Percentiles rank a stretch among this genome's conserved stretches.
Evolutionary conservation across 2,888 invertebrate genomes (phyloP).

Genomic region (Drosophila formosana): DNA sequence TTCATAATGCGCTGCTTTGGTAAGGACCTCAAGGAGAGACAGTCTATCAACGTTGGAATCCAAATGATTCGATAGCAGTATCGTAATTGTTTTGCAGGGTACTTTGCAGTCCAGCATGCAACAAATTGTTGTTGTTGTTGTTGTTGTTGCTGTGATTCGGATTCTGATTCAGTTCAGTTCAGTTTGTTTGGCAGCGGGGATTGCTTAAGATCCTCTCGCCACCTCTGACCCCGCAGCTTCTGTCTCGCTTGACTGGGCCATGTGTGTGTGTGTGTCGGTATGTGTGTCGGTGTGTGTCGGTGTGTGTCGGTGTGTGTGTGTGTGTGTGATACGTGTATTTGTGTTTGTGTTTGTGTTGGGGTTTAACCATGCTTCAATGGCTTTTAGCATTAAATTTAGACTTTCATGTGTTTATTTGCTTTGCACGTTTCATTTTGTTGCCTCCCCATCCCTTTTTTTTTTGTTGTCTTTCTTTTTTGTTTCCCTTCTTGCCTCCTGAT

Average conservation of each 20-base stretch:
- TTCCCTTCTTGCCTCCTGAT: slow-evolving; percentile 3
- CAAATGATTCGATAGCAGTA: no score
- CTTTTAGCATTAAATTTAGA: slow-evolving; percentile 75
- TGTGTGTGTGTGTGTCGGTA: slow-evolving; percentile 1
- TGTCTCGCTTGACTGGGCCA: neutral
- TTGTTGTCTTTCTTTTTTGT: slow-evolving; percentile 21
- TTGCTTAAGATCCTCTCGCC: neutral
- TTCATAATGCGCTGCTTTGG: no score
- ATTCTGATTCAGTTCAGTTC: neutral
- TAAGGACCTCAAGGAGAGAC: no score
- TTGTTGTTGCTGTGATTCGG: slow-evolving; percentile 2
- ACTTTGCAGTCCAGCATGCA: neutral
- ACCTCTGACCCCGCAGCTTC: neutral
- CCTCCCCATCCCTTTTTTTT: slow-evolving; percentile 35
- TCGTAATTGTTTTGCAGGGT: neutral
- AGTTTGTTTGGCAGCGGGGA: slow-evolving; percentile 18
- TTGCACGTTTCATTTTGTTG: slow-evolving; percentile 68
- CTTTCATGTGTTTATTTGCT: slow-evolving; percentile 78
- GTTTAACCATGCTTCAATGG: slow-evolving; percentile 71
- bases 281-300: slow-evolving; percentile 1
- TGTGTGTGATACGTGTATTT: slow-evolving; percentile 2
- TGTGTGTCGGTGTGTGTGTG: neutral
- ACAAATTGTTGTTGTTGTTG: neutral
- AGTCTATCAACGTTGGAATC: no score
- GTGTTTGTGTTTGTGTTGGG: slow-evolving; percentile 13